Evolutionary conservation across 2,113 vertebrate genomes (phyloP).

Genomic region (Pollachius pollachius): DNA sequence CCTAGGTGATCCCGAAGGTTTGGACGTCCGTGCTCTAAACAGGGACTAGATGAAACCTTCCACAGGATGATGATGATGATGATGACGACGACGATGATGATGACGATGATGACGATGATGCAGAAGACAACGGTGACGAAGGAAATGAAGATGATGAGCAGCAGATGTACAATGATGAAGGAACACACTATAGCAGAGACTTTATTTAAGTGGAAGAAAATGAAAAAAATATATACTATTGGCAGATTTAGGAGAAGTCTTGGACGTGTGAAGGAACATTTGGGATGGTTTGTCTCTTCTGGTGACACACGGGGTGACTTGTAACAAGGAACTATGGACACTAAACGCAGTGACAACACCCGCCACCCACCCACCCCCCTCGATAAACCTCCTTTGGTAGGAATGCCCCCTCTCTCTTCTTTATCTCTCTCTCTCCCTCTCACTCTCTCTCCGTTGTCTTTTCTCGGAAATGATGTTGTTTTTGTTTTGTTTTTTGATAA

Average conservation of each 20-base stretch:
- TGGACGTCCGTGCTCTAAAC: slow-evolving; percentile 68
- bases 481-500: slow-evolving; percentile 33
- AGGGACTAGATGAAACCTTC: slow-evolving; percentile 68
- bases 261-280: slow-evolving; percentile 40
- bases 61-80: slow-evolving; percentile 39
- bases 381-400: slow-evolving; percentile 47
- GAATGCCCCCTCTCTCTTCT: slow-evolving; percentile 30
- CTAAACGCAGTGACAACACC: slow-evolving; percentile 42
- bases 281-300: slow-evolving; percentile 31
- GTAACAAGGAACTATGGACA: slow-evolving; percentile 43
- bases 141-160: slow-evolving; percentile 29
- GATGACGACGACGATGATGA: slow-evolving; percentile 24
- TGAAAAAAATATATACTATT: slow-evolving; percentile 45
- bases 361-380: slow-evolving; percentile 25
- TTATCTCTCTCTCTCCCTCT: slow-evolving; percentile 5
- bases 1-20: slow-evolving; percentile 71
- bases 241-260: slow-evolving; percentile 46
- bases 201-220: slow-evolving; percentile 64
- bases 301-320: slow-evolving; percentile 53
- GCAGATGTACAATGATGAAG: slow-evolving; percentile 47
- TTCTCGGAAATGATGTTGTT: slow-evolving; percentile 29
- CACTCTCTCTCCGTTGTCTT: slow-evolving; percentile 25
- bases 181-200: slow-evolving; percentile 70
- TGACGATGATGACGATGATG: slow-evolving; percentile 19
- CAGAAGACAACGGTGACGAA: slow-evolving; percentile 40